A percentile compares a stretch with the other conserved stretches of the same genome.
Evolutionary conservation across 2,888 invertebrate species (phyloP).

Genomic region (Iphiclides podalirius): DNA sequence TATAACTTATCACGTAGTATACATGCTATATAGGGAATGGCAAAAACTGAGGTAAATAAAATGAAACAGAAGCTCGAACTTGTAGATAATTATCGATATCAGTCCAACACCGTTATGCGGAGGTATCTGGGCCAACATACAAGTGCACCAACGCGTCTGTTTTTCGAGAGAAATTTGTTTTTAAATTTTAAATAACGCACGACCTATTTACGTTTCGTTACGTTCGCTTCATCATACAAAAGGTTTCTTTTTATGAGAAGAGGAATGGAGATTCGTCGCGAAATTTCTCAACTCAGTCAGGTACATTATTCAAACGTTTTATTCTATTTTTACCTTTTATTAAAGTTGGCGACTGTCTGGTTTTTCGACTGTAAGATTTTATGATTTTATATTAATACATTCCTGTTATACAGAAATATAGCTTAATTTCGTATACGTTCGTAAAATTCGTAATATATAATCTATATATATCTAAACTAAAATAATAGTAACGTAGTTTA

Average conservation of each 20-base stretch:
- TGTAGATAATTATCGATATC: slow-evolving; percentile 20
- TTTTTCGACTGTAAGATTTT: too few species aligned
- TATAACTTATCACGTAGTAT: too few species aligned
- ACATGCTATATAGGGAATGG: too few species aligned
- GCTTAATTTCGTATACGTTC: too few species aligned
- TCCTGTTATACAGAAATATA: neutral
- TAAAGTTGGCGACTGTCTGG: neutral
- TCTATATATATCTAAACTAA: too few species aligned
- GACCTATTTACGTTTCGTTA: slow-evolving; percentile 21
- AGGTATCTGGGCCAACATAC: slow-evolving; percentile 6
- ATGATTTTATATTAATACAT: neutral
- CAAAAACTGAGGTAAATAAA: too few species aligned
- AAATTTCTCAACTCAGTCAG: slow-evolving; percentile 8
- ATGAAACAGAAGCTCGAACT: slow-evolving; percentile 17
- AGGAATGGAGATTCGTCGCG: slow-evolving; percentile 12
- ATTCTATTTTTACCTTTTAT: neutral
- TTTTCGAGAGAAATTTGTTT: slow-evolving; percentile 11
- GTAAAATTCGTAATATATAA: too few species aligned
- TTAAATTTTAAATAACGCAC: slow-evolving; percentile 22
- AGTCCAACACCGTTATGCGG: slow-evolving; percentile 11
- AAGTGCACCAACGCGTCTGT: neutral
- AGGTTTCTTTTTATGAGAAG: slow-evolving; percentile 13
- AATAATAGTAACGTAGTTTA: too few species aligned
- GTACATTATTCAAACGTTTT: slow-evolving; percentile 9
- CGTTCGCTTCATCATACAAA: slow-evolving; percentile 17